Percentiles rank a stretch among this genome's conserved stretches.
Conservation (phyloP, 1,140 invertebrate genomes). For the Marisa cornuarietis region DNA sequence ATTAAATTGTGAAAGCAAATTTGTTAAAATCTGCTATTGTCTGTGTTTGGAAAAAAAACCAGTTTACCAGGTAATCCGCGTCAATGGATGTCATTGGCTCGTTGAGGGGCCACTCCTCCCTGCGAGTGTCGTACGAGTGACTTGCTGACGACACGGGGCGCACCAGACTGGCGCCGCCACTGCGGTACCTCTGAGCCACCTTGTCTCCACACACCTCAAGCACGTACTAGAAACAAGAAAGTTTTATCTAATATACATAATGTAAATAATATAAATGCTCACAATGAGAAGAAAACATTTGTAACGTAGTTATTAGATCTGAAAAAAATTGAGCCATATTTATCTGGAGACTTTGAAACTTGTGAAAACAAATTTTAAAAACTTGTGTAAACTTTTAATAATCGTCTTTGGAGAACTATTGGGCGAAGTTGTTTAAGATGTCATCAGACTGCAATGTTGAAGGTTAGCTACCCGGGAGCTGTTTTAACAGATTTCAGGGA, state of each 20-base stretch:
- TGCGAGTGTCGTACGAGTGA: constrained; percentile 78
- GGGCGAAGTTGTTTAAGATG: no score
- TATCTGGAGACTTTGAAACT: no score
- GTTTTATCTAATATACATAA: neutral
- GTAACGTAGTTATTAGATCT: no score
- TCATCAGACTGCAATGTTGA: no score
- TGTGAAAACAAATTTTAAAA: neutral
- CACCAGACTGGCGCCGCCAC: constrained; percentile 31
- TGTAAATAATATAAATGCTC: no score
- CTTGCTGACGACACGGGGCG: constrained; percentile 74
- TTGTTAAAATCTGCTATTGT: no score
- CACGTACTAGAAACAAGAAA: constrained; percentile 37
- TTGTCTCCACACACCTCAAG: constrained; percentile 30
- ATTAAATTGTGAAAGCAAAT: no score
- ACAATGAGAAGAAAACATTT: no score
- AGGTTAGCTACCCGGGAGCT: no score
- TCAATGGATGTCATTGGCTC: constrained; percentile 82
- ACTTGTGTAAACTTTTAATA: no score
- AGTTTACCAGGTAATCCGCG: constrained; percentile 72
- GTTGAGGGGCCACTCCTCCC: constrained; percentile 78
- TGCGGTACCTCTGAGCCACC: constrained; percentile 32
- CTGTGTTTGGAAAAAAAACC: neutral
- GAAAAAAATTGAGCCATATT: no score
- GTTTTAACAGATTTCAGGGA: no score
- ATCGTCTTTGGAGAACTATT: neutral